These are phyloP conservation scores for Helicoverpa armigera DNA, from an alignment of 1,140 invertebrate genomes.

Conservation along the genomic window DNA sequence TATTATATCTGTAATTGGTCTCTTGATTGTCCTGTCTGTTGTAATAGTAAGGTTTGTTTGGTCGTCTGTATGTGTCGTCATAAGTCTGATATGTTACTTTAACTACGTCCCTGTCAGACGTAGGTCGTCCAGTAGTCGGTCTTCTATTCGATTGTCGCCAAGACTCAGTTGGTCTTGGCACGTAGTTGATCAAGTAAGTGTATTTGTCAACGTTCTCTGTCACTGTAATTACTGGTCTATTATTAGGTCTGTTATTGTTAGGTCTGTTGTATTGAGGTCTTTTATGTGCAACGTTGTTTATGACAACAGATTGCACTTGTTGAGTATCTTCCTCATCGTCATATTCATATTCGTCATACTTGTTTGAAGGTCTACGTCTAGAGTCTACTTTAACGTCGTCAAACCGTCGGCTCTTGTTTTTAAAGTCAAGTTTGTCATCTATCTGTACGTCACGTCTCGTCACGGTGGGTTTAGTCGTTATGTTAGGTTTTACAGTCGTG, in stretches of 20 bases:
- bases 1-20: slow-evolving; percentile 65
- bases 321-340: slow-evolving; percentile 76
- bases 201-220: slow-evolving; percentile 83
- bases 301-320: slow-evolving; percentile 78
- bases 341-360: slow-evolving; percentile 71
- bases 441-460: slow-evolving; percentile 70
- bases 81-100: slow-evolving; percentile 83
- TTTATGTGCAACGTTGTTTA: slow-evolving; percentile 78
- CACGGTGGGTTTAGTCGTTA: slow-evolving; percentile 40
- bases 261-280: slow-evolving; percentile 77
- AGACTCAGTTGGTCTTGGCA: slow-evolving; percentile 79
- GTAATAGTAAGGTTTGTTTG: slow-evolving; percentile 77
- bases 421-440: slow-evolving; percentile 87
- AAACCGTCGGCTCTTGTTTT: slow-evolving; percentile 79
- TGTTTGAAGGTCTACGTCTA: slow-evolving; percentile 62
- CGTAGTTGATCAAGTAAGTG: slow-evolving; percentile 83
- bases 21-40: slow-evolving; percentile 69
- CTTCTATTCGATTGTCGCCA: slow-evolving; percentile 76
- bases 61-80: slow-evolving; percentile 81
- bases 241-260: slow-evolving; percentile 39
- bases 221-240: slow-evolving; percentile 79
- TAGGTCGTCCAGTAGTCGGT: slow-evolving; percentile 48
- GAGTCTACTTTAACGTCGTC: slow-evolving; percentile 68
- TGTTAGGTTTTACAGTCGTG: slow-evolving; percentile 59
- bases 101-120: slow-evolving; percentile 76